phyloP scores from a whole-genome alignment of 2,797 vertebrate species.

The Emys orbicularis region DNA sequence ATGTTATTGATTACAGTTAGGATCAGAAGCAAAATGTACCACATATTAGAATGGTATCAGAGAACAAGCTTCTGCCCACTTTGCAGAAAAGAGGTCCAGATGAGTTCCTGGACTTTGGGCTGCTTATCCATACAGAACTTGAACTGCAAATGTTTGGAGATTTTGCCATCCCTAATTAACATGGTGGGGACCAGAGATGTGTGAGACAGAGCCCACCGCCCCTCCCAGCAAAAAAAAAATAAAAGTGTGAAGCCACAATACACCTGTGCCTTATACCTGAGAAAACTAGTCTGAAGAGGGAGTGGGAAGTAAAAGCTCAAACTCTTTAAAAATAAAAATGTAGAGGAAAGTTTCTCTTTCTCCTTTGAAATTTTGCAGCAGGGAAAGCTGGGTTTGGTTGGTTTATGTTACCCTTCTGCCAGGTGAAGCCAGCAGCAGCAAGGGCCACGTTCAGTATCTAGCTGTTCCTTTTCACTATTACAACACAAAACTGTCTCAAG shows the following conservation, averaged over 20 bases:
- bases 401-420: background rate
- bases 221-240: background rate
- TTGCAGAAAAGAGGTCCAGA: background rate
- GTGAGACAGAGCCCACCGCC: background rate
- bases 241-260: background rate
- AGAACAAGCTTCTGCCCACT: background rate
- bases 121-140: background rate
- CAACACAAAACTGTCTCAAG: too few relatives aligned
- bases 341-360: background rate
- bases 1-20: background rate
- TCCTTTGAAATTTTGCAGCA: background rate
- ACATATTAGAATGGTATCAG: background rate
- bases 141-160: background rate
- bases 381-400: background rate
- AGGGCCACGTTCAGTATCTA: too few relatives aligned
- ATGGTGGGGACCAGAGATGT: background rate
- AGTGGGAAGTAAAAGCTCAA: background rate
- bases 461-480: too few relatives aligned
- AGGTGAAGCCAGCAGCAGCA: too few relatives aligned
- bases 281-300: accelerated
- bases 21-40: background rate
- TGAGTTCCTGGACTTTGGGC: background rate
- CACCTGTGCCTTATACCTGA: background rate
- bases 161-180: background rate
- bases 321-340: background rate